phyloP scores from a whole-genome alignment of 2,113 vertebrate species.

The Campylomormyrus tamandua region DNA sequence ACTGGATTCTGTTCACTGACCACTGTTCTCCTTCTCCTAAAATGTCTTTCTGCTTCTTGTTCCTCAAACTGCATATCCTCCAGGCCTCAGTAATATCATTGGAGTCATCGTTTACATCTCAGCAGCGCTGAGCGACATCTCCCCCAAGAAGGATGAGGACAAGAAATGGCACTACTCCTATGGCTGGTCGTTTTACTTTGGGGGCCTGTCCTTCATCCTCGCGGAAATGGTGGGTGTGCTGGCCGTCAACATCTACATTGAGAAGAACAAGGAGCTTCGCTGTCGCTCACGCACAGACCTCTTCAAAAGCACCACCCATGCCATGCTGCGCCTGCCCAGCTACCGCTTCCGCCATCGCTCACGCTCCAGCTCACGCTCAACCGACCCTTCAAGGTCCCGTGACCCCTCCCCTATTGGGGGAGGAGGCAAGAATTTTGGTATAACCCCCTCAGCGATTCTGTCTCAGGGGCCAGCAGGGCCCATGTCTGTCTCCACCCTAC shows the following conservation, averaged over 20 bases:
- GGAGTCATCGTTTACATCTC: constrained; percentile 93
- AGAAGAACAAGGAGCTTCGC: constrained; percentile 83
- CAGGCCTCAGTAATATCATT: constrained; percentile 93
- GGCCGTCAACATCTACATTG: constrained; percentile 87
- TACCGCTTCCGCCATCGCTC: constrained; percentile 80
- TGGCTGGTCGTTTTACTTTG: constrained; percentile 91
- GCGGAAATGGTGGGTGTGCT: constrained; percentile 89
- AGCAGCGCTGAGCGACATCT: constrained; percentile 82
- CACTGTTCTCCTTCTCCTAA: neutral
- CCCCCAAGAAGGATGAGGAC: constrained; percentile 81
- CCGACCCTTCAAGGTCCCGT: constrained; percentile 68
- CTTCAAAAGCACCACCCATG: constrained; percentile 69
- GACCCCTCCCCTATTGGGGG: constrained; percentile 57
- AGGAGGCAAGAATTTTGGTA: constrained; percentile 61
- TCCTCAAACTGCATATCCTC: neutral
- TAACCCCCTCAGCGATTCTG: constrained; percentile 56
- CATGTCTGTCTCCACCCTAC: constrained; percentile 64
- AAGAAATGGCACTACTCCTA: constrained; percentile 91
- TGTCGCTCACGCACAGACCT: constrained; percentile 80
- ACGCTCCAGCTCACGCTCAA: constrained; percentile 77
- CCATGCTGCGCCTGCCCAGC: constrained; percentile 78
- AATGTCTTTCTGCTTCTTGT: neutral
- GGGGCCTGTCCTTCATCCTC: constrained; percentile 86
- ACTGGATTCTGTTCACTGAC: neutral
- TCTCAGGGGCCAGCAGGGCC: constrained; percentile 29